phyloP scores from a whole-genome alignment of 2,113 vertebrate species.

The Nicator chloris region DNA sequence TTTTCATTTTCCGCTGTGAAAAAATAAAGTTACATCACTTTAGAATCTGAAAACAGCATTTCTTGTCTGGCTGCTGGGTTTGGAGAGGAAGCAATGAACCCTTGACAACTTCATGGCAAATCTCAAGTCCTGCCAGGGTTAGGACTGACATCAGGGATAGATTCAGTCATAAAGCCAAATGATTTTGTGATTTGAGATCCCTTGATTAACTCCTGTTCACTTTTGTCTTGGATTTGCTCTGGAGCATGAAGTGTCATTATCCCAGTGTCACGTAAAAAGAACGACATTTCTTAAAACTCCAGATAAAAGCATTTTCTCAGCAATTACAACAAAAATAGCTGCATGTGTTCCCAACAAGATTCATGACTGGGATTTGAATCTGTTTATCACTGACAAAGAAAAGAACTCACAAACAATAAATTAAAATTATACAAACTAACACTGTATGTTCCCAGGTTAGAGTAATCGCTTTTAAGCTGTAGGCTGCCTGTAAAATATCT shows the following conservation, averaged over 20 bases:
- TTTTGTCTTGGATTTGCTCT: background rate
- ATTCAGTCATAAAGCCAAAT: background rate
- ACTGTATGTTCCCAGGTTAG: background rate
- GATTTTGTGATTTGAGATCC: background rate
- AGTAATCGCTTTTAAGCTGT: background rate
- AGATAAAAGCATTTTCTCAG: background rate
- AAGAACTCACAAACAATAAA: background rate
- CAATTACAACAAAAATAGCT: background rate
- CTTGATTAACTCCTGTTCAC: background rate
- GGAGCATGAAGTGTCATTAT: background rate
- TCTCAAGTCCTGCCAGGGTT: background rate
- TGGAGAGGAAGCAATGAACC: background rate
- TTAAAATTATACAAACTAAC: background rate
- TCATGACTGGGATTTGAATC: background rate
- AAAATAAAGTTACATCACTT: background rate
- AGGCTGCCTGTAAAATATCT: background rate
- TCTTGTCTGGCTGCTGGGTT: background rate
- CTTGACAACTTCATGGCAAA: background rate
- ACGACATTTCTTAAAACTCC: background rate
- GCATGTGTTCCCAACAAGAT: background rate
- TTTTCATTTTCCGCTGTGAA: background rate
- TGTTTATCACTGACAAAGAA: background rate
- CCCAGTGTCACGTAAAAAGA: background rate
- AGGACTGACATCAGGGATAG: background rate
- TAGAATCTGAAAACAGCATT: background rate